Base-by-base conservation (phyloP, 2,797 vertebrate species). In the Semotilus atromaculatus region DNA sequence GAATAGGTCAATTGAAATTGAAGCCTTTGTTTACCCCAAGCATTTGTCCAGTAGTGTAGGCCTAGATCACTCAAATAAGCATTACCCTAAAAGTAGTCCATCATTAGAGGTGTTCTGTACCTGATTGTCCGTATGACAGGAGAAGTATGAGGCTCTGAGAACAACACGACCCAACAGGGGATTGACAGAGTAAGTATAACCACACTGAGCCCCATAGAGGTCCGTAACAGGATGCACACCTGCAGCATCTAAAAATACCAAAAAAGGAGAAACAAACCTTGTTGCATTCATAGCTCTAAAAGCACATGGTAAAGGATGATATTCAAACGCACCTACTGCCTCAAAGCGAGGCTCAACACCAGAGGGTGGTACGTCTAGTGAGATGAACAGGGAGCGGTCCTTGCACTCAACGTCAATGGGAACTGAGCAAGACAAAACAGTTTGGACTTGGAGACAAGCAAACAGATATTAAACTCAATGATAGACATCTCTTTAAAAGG, bases 111-210 rank as follows among this genome's bases (percentile, higher is more conserved):
- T 0, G 29, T 40, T 7, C 2, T 80, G 2, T 84, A 94, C 93
- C 66, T 87, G 45, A 62, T 90, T 93, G 38, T 83, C 45, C 6
- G 89, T 86, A 1, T 94, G 93, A 70, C 95, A 95, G 75, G 94
- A 95, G 83, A 96, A 92, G 86, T 94, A 95, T 0, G 95, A 96
- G 0, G 93, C 91, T 11, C 93, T 83, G 2, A 95, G 88, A 86
- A 91, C 90, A 2, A 90, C 77, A 1, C 72, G 86, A 11, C 88
- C 91, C 0, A 38, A 76, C 0, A 86, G 14, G 29, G 88, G 83
- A 19, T 91, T 76, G 1, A 87, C 14, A 6, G 4, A 79, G 66
- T 90, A 4, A 0, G 71, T 92, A 85, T 95, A 96, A 2, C 95
- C 95, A 73, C 95, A 95, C 55, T 76, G 45, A 1, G 90, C 90